Evolutionary conservation across 1,140 invertebrate genomes (phyloP).

Genomic region (Tetramorium parvispinum): DNA sequence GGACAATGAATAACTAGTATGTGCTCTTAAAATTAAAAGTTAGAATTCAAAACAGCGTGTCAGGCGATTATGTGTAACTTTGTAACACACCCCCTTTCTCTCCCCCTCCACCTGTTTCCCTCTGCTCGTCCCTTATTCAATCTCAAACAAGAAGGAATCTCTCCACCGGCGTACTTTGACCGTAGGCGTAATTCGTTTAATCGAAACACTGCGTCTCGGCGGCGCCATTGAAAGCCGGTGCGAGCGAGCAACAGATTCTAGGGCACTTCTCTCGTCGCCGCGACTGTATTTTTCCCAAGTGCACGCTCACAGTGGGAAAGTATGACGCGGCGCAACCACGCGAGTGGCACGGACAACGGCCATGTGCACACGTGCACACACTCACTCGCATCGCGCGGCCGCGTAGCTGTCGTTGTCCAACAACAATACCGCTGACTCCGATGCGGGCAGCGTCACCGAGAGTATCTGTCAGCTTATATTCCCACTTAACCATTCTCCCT

Average conservation of each 20-base stretch:
- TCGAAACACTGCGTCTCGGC: conserved; percentile 24
- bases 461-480: conserved; percentile 48
- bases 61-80: not conserved
- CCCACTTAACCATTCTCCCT: conserved; percentile 46
- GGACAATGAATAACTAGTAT: not conserved
- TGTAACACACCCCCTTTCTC: not conserved
- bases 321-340: conserved; percentile 32
- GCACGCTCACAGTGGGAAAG: conserved; percentile 20
- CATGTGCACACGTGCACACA: not conserved
- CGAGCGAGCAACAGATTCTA: conserved; percentile 38
- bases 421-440: not conserved
- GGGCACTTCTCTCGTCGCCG: conserved; percentile 14
- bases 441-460: conserved; percentile 25
- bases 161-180: not conserved
- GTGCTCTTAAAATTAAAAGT: not conserved
- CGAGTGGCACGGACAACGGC: not conserved
- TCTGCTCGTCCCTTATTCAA: not conserved
- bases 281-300: conserved; percentile 57
- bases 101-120: not conserved
- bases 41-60: not conserved
- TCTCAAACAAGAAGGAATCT: not conserved
- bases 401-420: conserved; percentile 1
- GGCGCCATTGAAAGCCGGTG: conserved; percentile 19
- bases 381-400: not conserved
- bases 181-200: conserved; percentile 48